These are phyloP conservation scores for Scrobipalpa costella DNA, from an alignment of 2,888 invertebrate genomes.

Conservation along the genomic window DNA sequence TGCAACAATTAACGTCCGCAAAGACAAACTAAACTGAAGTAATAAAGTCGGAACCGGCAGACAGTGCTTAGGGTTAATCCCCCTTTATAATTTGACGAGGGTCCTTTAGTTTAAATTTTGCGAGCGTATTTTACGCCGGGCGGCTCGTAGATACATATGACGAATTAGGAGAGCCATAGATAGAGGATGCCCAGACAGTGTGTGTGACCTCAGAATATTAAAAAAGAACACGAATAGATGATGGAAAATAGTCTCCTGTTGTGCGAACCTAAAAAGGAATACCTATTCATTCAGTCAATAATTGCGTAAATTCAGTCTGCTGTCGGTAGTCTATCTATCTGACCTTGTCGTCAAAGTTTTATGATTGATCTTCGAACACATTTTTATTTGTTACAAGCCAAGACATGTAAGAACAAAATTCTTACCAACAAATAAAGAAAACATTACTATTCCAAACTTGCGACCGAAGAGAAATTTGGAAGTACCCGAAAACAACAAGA, in stretches of 20 bases:
- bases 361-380: too few species aligned
- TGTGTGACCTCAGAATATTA: too few species aligned
- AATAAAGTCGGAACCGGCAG: conserved; percentile 50
- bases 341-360: too few species aligned
- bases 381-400: neutral
- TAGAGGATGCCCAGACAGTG: too few species aligned
- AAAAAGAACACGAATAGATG: too few species aligned
- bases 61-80: conserved; percentile 55
- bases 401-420: neutral
- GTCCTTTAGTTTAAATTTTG: conserved; percentile 50
- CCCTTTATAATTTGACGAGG: conserved; percentile 61
- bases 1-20: conserved; percentile 35
- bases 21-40: conserved; percentile 46
- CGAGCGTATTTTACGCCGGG: conserved; percentile 34
- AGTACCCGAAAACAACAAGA: neutral
- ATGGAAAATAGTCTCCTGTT: too few species aligned
- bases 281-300: too few species aligned
- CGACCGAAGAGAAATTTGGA: neutral
- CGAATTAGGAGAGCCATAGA: too few species aligned
- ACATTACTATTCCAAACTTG: neutral
- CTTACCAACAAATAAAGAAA: neutral
- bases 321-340: too few species aligned
- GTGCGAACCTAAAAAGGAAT: neutral
- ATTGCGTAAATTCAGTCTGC: too few species aligned
- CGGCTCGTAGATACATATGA: neutral